A percentile compares a stretch with the other conserved stretches of the same genome.
phyloP scores from a whole-genome alignment of 2,113 vertebrate genomes.

The Telmatochromis sp. region DNA sequence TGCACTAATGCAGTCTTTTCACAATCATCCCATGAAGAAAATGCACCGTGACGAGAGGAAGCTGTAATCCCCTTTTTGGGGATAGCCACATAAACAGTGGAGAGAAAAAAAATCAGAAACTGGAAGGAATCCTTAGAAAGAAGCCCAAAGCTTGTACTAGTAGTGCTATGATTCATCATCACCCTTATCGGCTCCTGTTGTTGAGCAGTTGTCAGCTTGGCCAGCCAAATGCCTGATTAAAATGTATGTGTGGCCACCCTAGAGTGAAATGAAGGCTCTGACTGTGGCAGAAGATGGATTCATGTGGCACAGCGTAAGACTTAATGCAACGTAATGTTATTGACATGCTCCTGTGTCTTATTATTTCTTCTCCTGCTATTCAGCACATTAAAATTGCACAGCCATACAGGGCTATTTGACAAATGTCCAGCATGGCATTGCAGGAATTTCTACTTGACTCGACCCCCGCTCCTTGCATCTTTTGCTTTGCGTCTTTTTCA shows the following conservation, averaged over 20 bases:
- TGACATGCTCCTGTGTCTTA: conserved; percentile 60
- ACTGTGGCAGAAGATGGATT: conserved; percentile 59
- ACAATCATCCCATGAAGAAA: not conserved
- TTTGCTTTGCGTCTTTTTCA: not conserved
- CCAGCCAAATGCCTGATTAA: conserved; percentile 67
- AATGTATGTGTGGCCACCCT: conserved; percentile 68
- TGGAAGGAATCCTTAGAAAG: conserved; percentile 40
- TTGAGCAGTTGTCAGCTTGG: conserved; percentile 57
- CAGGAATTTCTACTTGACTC: not conserved
- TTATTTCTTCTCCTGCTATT: conserved; percentile 34
- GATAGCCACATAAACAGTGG: conserved; percentile 6
- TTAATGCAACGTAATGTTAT: conserved; percentile 64
- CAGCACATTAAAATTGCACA: conserved; percentile 31
- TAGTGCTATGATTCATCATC: conserved; percentile 54
- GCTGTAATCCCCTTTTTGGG: conserved; percentile 30
- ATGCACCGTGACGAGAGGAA: conserved; percentile 26
- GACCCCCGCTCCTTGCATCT: not conserved
- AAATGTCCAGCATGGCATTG: conserved; percentile 24
- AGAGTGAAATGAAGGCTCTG: conserved; percentile 61
- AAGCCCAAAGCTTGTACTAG: conserved; percentile 27
- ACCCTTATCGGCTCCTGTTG: conserved; percentile 61
- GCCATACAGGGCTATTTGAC: conserved; percentile 20
- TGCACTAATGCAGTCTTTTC: not conserved
- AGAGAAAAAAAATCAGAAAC: conserved; percentile 13
- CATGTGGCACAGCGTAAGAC: conserved; percentile 31